phyloP scores from a whole-genome alignment of 2,888 invertebrate genomes.

The Lampropteryx suffumata region DNA sequence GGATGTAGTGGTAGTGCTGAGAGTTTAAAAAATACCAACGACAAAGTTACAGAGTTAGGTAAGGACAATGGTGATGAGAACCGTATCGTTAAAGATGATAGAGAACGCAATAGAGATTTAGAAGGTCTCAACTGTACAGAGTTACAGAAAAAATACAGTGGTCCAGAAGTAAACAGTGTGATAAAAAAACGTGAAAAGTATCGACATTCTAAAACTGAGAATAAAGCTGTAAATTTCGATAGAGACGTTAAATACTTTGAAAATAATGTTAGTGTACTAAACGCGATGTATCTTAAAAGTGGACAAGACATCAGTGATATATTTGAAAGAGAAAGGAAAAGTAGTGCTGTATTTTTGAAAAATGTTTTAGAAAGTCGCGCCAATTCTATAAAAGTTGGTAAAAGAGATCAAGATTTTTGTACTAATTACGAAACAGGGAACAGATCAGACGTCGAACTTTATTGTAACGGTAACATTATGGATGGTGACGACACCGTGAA shows the following conservation, averaged over 20 bases:
- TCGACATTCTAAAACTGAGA: slow-evolving; percentile 15
- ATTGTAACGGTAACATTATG: slow-evolving; percentile 6
- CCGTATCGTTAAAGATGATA: not conserved
- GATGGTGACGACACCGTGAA: not conserved
- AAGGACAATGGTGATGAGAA: not conserved
- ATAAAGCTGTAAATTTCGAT: slow-evolving; percentile 42
- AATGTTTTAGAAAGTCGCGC: slow-evolving; percentile 18
- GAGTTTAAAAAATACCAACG: not conserved
- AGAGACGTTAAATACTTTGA: slow-evolving; percentile 30
- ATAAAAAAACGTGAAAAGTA: slow-evolving; percentile 9
- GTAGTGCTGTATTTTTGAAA: slow-evolving; percentile 23
- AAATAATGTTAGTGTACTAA: slow-evolving; percentile 22
- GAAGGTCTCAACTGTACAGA: not conserved
- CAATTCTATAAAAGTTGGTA: slow-evolving; percentile 6
- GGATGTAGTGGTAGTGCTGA: not conserved
- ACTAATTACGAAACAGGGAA: slow-evolving; percentile 16
- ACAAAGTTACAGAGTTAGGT: not conserved
- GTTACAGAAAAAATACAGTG: not conserved
- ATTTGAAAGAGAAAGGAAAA: slow-evolving; percentile 19
- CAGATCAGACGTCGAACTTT: slow-evolving; percentile 7
- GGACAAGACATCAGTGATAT: slow-evolving; percentile 15
- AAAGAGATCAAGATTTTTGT: slow-evolving; percentile 6
- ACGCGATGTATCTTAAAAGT: slow-evolving; percentile 20
- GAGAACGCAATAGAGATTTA: not conserved
- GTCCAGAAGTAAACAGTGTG: slow-evolving; percentile 7